Evolutionary conservation across 1,140 invertebrate genomes (phyloP).

Genomic region (Medauroidea extradentata): DNA sequence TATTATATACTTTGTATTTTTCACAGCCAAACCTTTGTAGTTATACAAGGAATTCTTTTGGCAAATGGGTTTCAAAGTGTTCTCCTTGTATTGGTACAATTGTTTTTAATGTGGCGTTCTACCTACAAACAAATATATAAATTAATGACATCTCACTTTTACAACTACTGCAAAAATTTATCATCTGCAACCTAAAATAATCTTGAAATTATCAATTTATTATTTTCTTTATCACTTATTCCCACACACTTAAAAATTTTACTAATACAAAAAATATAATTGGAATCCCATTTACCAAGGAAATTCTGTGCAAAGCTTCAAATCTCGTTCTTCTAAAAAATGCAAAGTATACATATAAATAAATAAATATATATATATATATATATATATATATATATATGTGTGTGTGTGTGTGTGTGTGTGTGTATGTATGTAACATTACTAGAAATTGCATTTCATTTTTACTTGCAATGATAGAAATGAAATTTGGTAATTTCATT

Average conservation of each 20-base stretch:
- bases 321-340: background rate
- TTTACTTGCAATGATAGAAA: no score
- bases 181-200: background rate
- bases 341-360: background rate
- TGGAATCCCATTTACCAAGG: background rate
- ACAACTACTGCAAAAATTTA: no score
- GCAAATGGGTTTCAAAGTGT: no score
- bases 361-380: background rate
- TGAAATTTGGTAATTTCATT: no score
- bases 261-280: background rate
- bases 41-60: no score
- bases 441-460: no score
- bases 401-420: background rate
- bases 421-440: background rate
- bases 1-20: no score
- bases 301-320: background rate
- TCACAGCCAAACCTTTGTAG: no score
- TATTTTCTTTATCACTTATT: background rate
- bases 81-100: no score
- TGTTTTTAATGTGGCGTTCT: no score
- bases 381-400: background rate
- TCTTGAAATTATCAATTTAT: background rate
- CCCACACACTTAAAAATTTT: background rate
- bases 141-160: no score
- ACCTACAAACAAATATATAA: no score